Conservation (phyloP, 2,888 invertebrate genomes). For the Clivina fossor region DNA sequence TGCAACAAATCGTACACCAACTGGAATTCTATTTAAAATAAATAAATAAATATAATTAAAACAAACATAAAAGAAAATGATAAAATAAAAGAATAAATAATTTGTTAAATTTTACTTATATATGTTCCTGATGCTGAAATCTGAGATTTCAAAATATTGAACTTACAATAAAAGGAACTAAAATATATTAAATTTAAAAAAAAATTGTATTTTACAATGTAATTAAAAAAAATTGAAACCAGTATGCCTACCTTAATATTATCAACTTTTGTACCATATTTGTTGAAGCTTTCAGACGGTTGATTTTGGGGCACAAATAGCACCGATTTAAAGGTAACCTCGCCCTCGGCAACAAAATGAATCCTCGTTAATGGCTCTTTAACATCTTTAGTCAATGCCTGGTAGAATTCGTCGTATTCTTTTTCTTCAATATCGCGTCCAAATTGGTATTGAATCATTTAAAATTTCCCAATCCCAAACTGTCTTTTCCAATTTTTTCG, state of each 20-base stretch:
- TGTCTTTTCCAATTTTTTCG: slow-evolving; percentile 89
- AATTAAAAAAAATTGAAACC: too few relatives aligned
- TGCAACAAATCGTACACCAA: too few relatives aligned
- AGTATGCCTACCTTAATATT: slow-evolving; percentile 81
- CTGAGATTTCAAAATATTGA: too few relatives aligned
- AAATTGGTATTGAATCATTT: slow-evolving; percentile 97
- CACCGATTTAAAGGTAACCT: slow-evolving; percentile 97
- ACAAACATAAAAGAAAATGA: too few relatives aligned
- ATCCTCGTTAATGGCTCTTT: slow-evolving; percentile 82
- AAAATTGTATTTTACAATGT: too few relatives aligned
- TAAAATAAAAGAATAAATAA: too few relatives aligned
- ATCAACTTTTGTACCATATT: slow-evolving; percentile 92
- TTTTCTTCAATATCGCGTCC: slow-evolving; percentile 91
- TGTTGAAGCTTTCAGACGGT: slow-evolving; percentile 92
- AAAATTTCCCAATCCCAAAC: slow-evolving; percentile 97
- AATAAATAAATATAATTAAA: too few relatives aligned
- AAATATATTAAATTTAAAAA: too few relatives aligned
- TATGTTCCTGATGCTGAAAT: too few relatives aligned
- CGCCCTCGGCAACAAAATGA: slow-evolving; percentile 98
- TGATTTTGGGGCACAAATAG: slow-evolving; percentile 90
- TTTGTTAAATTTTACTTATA: too few relatives aligned
- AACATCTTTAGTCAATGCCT: slow-evolving; percentile 87
- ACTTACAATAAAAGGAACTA: too few relatives aligned
- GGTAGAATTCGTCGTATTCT: slow-evolving; percentile 96
- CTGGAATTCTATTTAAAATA: too few relatives aligned